Evolutionary conservation across 2,113 vertebrate species (phyloP).

Genomic region (Channa maculata): DNA sequence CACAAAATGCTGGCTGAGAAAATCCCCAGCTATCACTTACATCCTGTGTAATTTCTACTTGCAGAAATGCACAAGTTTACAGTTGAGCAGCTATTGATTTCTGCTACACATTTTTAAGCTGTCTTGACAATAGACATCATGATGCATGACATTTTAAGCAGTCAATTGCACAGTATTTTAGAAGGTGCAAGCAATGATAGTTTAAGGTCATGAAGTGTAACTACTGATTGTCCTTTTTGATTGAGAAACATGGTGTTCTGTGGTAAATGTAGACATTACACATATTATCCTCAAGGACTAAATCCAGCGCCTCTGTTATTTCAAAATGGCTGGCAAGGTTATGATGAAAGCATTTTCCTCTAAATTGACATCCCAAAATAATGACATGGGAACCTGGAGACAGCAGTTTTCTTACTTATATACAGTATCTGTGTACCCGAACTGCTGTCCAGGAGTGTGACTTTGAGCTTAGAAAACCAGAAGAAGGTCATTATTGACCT

Average conservation of each 20-base stretch:
- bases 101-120: background rate
- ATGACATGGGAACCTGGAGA: constrained; percentile 4
- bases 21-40: background rate
- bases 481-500: constrained; percentile 33
- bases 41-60: background rate
- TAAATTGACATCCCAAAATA: background rate
- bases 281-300: background rate
- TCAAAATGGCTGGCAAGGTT: background rate
- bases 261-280: background rate
- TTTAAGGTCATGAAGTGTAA: background rate
- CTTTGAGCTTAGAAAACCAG: constrained; percentile 14
- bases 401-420: background rate
- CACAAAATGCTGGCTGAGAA: background rate
- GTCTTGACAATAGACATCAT: background rate
- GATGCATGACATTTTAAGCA: constrained; percentile 8
- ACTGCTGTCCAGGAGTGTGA: constrained; percentile 1
- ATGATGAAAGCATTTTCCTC: too few species aligned
- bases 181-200: background rate
- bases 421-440: background rate
- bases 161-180: constrained; percentile 4
- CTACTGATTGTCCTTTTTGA: background rate
- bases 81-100: constrained; percentile 16
- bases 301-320: background rate
- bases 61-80: background rate
- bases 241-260: too few species aligned